Conservation (phyloP, 2,797 vertebrate species). For the Gouania willdenowi region DNA sequence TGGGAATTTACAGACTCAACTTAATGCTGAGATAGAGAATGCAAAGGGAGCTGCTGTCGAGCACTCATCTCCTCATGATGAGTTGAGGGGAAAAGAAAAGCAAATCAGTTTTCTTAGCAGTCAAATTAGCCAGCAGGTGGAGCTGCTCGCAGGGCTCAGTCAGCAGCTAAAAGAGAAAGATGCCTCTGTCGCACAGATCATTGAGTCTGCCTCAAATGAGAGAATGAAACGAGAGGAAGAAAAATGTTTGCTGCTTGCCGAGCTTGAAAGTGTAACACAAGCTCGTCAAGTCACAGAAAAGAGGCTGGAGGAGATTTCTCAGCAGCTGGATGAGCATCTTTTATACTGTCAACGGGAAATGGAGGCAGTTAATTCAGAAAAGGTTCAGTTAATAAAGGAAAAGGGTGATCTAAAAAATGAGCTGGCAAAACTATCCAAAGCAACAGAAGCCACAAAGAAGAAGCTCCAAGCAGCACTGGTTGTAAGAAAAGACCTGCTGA, state of each 20-base stretch:
- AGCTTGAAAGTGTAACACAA: constrained; percentile 61
- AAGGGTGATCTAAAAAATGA: constrained; percentile 64
- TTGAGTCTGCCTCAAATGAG: constrained; percentile 79
- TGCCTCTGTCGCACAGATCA: constrained; percentile 72
- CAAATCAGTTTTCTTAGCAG: constrained; percentile 66
- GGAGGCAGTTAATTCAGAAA: constrained; percentile 50
- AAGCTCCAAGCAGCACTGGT: constrained; percentile 85
- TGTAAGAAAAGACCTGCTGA: constrained; percentile 81
- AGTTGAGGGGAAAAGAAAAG: constrained; percentile 68
- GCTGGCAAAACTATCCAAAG: constrained; percentile 69
- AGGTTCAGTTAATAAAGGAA: constrained; percentile 58
- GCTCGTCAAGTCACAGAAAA: constrained; percentile 30
- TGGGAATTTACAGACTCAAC: constrained; percentile 49
- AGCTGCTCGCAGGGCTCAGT: constrained; percentile 76
- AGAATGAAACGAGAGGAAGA: constrained; percentile 75
- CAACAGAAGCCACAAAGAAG: constrained; percentile 82
- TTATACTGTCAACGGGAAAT: constrained; percentile 39
- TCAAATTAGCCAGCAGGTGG: constrained; percentile 82
- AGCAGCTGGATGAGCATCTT: constrained; percentile 63
- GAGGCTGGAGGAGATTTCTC: constrained; percentile 45
- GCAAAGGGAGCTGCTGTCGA: constrained; percentile 46
- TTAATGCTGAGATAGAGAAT: constrained; percentile 45
- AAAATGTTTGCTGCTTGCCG: constrained; percentile 50
- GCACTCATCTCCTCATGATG: constrained; percentile 40
- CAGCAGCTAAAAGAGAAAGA: constrained; percentile 84